Base-by-base conservation (phyloP, 2,113 vertebrate species). In the Leucopsar rothschildi region DNA sequence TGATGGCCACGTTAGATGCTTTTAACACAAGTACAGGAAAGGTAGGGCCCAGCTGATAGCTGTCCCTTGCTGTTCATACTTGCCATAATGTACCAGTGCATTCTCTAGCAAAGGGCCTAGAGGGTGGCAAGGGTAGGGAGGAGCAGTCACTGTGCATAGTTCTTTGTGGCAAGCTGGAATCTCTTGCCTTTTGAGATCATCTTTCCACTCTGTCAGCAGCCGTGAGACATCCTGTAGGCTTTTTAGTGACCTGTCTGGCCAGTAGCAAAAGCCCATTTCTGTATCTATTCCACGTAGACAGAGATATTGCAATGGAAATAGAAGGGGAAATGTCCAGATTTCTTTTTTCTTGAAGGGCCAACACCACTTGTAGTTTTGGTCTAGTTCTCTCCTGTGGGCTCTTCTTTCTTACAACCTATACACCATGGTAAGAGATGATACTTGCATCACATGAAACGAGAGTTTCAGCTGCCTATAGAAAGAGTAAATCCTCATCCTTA, bases 81-180 rank as follows among this genome's bases (percentile, higher is more conserved):
- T 81, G 52, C 83, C 24, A 2, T 52, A 49, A 52, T 21, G 33
- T 29, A 59, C 24, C 22, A 5, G 7, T 31, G 60, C 12, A 3
- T 64, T 83, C 83, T 80, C 68, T 76, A 8, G 1, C 9, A 2
- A 28, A 49, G 52, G 33, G 56, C 16, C 10, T 5, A 6, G 45
- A 53, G n/a, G 27, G 4, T 86, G 55, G 35, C 0, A 0, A 12
- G 50, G 19, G 33, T 39, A 70, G 17, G 15, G n/a, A 91, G 15
- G 28, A 72, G 47, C 37, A 83, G 52, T 59, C 40, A 4, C 56
- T 0, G 0, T 10, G 5, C 10, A 7, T 23, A 64, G 57, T 64
- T 86, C 42, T 61, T 42, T 40, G 39, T 3, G 2, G 35, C 22
- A 31, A 35, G 40, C 28, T 94, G 77, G 37, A 73, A 49, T 75